A percentile compares a stretch with the other conserved stretches of the same genome.
phyloP scores from a whole-genome alignment of 2,888 invertebrate genomes.

The Napeogenes inachia region DNA sequence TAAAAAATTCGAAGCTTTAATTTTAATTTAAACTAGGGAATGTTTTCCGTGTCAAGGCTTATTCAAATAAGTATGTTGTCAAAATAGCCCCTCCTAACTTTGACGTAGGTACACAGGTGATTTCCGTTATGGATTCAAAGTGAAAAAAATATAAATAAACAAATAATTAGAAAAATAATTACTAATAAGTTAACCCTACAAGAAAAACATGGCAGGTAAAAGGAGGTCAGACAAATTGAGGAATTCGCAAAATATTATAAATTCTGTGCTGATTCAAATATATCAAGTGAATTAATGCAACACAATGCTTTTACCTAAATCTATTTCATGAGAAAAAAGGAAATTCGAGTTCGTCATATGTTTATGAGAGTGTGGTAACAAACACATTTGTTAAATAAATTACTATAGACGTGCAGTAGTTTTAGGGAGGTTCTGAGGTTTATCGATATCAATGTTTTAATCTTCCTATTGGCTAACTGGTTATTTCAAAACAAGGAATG shows the following conservation, averaged over 20 bases:
- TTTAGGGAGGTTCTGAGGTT: slow-evolving; percentile 18
- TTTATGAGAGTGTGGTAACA: slow-evolving; percentile 30
- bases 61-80: too few relatives aligned
- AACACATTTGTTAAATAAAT: slow-evolving; percentile 48
- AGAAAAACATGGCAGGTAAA: not conserved
- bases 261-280: slow-evolving; percentile 3
- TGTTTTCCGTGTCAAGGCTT: too few relatives aligned
- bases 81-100: too few relatives aligned
- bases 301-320: slow-evolving; percentile 46
- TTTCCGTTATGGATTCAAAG: too few relatives aligned
- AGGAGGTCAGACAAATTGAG: not conserved
- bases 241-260: slow-evolving; percentile 5
- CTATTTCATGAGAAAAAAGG: slow-evolving; percentile 41
- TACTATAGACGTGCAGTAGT: slow-evolving; percentile 36
- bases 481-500: too few relatives aligned
- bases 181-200: not conserved
- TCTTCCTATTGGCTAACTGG: too few relatives aligned
- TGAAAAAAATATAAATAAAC: too few relatives aligned
- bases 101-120: too few relatives aligned
- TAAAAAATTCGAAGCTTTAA: too few relatives aligned
- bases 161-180: too few relatives aligned
- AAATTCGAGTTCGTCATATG: slow-evolving; percentile 32
- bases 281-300: slow-evolving; percentile 35
- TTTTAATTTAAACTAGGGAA: too few relatives aligned
- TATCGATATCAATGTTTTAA: slow-evolving; percentile 18